Evolutionary conservation across 2,113 vertebrate species (phyloP).

Genomic region (Aleadryas rufinucha): DNA sequence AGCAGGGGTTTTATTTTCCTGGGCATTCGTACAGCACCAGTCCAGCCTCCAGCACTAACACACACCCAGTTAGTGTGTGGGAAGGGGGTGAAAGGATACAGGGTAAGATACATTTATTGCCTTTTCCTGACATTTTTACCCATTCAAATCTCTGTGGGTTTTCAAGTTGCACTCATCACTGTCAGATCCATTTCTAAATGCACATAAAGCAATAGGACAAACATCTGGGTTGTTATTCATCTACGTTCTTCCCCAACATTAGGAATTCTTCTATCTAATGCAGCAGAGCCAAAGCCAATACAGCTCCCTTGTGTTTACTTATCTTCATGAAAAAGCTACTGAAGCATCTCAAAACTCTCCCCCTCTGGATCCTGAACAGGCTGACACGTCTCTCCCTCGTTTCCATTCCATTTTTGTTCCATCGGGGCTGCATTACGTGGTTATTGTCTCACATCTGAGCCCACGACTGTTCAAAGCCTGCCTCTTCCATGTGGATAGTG

Average conservation of each 20-base stretch:
- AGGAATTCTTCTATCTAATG: background rate
- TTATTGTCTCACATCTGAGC: background rate
- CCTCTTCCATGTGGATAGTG: background rate
- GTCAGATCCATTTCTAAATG: background rate
- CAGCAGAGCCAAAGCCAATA: background rate
- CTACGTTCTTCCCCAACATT: background rate
- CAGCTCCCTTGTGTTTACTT: slow-evolving; percentile 35
- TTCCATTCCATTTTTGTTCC: background rate
- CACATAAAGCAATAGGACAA: background rate
- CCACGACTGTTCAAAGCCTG: background rate
- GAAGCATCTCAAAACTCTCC: slow-evolving; percentile 21
- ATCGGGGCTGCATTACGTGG: background rate
- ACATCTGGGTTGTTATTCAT: background rate
- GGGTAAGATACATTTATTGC: background rate
- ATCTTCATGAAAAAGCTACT: slow-evolving; percentile 25
- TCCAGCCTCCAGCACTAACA: background rate
- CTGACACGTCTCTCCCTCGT: fast-evolving
- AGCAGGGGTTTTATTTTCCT: background rate
- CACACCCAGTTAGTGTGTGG: background rate
- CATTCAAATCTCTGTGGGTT: background rate
- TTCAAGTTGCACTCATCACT: background rate
- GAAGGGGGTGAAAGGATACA: background rate
- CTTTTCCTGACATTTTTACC: background rate
- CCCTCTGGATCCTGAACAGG: background rate
- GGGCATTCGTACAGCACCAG: background rate